Evolutionary conservation across 2,797 vertebrate species (phyloP), one percentile per base, ranked within the genome.

Genomic region (Xiphorhynchus erythropygius): DNA sequence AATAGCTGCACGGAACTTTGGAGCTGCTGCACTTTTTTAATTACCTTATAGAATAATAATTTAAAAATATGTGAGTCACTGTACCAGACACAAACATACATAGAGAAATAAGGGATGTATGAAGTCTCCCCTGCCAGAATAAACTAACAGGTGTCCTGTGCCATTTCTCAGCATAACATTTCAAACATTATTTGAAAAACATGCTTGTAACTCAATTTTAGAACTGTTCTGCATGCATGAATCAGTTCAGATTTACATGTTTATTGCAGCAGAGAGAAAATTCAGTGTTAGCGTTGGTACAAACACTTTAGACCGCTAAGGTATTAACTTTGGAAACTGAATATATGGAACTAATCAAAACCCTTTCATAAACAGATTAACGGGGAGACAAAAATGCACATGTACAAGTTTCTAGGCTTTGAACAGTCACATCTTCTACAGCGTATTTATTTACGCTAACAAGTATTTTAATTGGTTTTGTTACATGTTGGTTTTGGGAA

Each of bases 191-290:
- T 64, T 89, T 77, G 17, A 57, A 91, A 92, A 84, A 56, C 0
- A 1, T 24, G 88, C 84, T 63, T 63, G 86, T 37, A 87, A 75
- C 41, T 93, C 71, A 57, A 14, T 89, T 78, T 96, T 92, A 81
- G 57, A 92, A 90, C 60, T 80, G 37, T 42, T 95, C 94, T 94
- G 80, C 75, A 75, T 74, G 75, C 67, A 49, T 70, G 84, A 94
- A 84, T 96, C 83, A 44, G 76, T 81, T 93, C 81, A 87, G 57
- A 89, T 80, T 69, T 94, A 73, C 65, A 86, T 87, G 70, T 92
- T 93, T 95, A 84, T 94, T 94, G 96, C 87, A 88, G 83, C 86
- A 90, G 74, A 90, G 87, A 95, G 73, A 82, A 97, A 96, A 89
- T 93, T 74, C 78, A 63, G 17, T 71, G 64, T 73, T 90, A 53